These are phyloP conservation scores for Clanis bilineata DNA, from an alignment of 2,888 invertebrate species.

Conservation along the genomic window DNA sequence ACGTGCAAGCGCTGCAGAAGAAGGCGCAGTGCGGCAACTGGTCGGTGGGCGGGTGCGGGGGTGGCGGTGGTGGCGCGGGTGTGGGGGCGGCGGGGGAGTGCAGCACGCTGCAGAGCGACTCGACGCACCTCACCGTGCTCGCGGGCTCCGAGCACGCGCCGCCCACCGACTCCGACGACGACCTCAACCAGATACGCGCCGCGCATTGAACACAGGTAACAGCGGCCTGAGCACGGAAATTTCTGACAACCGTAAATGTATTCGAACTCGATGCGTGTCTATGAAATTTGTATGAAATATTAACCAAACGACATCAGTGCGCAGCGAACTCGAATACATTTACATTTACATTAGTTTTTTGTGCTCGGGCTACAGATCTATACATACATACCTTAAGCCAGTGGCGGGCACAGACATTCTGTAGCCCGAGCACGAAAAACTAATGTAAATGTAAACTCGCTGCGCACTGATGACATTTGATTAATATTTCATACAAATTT, in stretches of 20 bases:
- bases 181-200: constrained; percentile 62
- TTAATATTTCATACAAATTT: too few species aligned
- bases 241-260: neutral
- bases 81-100: constrained; percentile 84
- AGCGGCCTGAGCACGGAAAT: too few species aligned
- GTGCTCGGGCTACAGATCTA: too few species aligned
- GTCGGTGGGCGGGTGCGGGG: constrained; percentile 67
- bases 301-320: too few species aligned
- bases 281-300: too few species aligned
- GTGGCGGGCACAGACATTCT: too few species aligned
- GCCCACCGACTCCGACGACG: constrained; percentile 84
- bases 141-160: constrained; percentile 84
- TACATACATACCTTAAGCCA: too few species aligned
- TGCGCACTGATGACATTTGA: too few species aligned
- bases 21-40: constrained; percentile 84
- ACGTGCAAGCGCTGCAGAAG: constrained; percentile 90
- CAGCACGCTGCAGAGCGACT: constrained; percentile 89
- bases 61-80: constrained; percentile 70
- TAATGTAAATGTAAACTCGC: too few species aligned
- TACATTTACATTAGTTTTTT: too few species aligned
- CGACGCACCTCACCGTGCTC: constrained; percentile 88
- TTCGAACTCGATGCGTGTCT: neutral
- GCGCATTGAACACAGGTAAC: constrained; percentile 39
- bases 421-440: too few species aligned
- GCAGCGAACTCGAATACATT: too few species aligned